Conservation (phyloP, 2,888 invertebrate genomes). For the Schizaphis graminum region DNA sequence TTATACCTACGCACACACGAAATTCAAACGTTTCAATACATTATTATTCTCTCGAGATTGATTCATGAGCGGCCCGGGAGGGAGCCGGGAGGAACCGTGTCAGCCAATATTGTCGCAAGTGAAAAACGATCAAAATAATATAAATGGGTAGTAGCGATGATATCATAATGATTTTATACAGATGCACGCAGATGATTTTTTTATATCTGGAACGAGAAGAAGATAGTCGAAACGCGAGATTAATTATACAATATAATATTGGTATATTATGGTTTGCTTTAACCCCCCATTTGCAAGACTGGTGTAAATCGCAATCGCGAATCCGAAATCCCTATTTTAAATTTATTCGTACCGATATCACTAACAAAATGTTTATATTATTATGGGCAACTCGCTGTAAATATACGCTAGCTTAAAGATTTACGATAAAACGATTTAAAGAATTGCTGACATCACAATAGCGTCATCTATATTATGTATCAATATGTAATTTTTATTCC, state of each 20-base stretch:
- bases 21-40: not conserved
- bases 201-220: not conserved
- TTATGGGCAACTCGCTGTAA: too few relatives aligned
- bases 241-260: not conserved
- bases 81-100: not conserved
- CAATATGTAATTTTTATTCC: not conserved
- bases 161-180: not conserved
- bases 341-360: too few relatives aligned
- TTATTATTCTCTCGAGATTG: constrained; percentile 18
- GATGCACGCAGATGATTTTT: not conserved
- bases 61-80: not conserved
- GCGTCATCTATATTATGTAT: not conserved
- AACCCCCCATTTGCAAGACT: too few relatives aligned
- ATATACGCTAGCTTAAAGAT: too few relatives aligned
- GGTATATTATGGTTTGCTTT: too few relatives aligned
- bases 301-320: too few relatives aligned
- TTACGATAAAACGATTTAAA: too few relatives aligned
- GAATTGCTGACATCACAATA: not conserved
- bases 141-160: not conserved
- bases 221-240: not conserved
- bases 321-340: too few relatives aligned
- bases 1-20: not conserved
- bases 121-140: not conserved
- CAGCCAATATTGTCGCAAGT: not conserved
- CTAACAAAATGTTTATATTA: too few relatives aligned